phyloP scores from a whole-genome alignment of 2,888 invertebrate species.

The Craniophora ligustri region DNA sequence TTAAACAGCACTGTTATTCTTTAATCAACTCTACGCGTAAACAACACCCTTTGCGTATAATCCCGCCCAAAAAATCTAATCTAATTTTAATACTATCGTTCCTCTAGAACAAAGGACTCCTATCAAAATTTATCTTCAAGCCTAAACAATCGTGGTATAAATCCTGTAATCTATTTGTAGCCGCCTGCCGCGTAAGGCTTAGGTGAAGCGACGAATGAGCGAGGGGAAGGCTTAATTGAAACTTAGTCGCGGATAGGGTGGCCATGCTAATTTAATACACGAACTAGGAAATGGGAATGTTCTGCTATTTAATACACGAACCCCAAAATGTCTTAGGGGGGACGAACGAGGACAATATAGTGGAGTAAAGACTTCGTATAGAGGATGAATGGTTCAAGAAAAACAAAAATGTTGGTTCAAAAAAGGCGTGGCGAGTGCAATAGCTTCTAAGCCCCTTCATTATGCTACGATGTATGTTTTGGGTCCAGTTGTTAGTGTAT shows the following conservation, averaged over 20 bases:
- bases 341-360: too few relatives aligned
- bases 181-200: constrained; percentile 68
- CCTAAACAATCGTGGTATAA: constrained; percentile 65
- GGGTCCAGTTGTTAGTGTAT: too few relatives aligned
- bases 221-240: constrained; percentile 82
- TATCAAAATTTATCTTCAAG: constrained; percentile 64
- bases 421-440: too few relatives aligned
- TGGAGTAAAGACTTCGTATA: too few relatives aligned
- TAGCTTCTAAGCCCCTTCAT: too few relatives aligned
- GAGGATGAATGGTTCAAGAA: background rate
- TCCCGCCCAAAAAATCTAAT: constrained; percentile 40
- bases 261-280: constrained; percentile 15
- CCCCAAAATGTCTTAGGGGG: too few relatives aligned
- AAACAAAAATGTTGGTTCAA: too few relatives aligned
- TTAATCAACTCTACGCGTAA: constrained; percentile 5
- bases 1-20: constrained; percentile 15
- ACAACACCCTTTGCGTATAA: constrained; percentile 8
- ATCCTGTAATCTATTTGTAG: constrained; percentile 77
- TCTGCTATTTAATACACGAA: constrained; percentile 29
- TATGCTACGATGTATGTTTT: too few relatives aligned
- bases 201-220: constrained; percentile 65
- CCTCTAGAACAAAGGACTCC: constrained; percentile 51
- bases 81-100: constrained; percentile 49
- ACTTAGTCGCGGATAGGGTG: constrained; percentile 72
- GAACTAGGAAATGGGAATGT: too few relatives aligned